These are phyloP conservation scores for Chaenogobius annularis DNA, from an alignment of 2,113 vertebrate species.

Conservation along the genomic window DNA sequence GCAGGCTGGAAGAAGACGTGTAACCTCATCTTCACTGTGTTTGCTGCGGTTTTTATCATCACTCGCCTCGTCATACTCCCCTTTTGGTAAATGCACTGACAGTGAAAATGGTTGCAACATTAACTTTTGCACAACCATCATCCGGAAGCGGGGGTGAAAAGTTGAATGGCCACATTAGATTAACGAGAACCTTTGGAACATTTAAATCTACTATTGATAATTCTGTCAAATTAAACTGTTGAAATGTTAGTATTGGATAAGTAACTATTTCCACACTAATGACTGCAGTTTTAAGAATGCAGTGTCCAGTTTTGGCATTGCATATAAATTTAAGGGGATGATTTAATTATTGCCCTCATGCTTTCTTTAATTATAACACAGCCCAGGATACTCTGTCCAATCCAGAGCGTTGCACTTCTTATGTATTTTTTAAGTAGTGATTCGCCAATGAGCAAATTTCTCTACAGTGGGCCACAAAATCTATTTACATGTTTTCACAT, in stretches of 20 bases:
- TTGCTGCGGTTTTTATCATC: constrained; percentile 88
- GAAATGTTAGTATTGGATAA: not conserved
- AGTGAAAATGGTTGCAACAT: not conserved
- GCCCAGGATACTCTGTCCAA: not conserved
- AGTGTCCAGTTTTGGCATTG: not conserved
- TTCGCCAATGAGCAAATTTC: not conserved
- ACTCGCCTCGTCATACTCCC: constrained; percentile 90
- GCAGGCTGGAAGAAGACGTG: constrained; percentile 92
- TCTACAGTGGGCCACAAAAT: too few species aligned
- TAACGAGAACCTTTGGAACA: not conserved
- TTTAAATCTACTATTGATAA: not conserved
- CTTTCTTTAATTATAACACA: not conserved
- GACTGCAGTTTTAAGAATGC: not conserved
- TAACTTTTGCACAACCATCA: not conserved
- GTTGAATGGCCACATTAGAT: not conserved
- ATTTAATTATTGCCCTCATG: not conserved
- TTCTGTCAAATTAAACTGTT: too few species aligned
- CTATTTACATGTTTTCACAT: not conserved
- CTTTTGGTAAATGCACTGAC: constrained; percentile 83
- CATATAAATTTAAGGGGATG: not conserved
- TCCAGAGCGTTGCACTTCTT: not conserved
- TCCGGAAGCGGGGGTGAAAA: not conserved
- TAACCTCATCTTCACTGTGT: constrained; percentile 89
- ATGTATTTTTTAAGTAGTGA: not conserved
- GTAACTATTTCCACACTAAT: not conserved